A percentile compares a stretch with the other conserved stretches of the same genome.
Conservation (phyloP, 1,140 invertebrate genomes). For the Berghia stephanieae region DNA sequence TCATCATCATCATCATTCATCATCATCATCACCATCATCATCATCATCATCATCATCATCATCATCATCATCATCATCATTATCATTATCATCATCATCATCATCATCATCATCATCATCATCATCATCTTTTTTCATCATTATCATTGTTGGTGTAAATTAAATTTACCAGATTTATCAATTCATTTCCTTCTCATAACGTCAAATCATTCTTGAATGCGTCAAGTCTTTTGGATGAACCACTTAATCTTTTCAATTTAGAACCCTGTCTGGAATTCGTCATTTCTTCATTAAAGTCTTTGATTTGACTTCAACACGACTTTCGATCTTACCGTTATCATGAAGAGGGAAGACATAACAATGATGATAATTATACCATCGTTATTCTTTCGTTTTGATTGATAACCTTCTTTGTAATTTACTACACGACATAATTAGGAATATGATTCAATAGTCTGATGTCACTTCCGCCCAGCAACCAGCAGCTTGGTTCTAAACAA, state of each 20-base stretch:
- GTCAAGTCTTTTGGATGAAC: not conserved
- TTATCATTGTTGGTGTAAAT: not conserved
- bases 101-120: not conserved
- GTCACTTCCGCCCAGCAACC: too few species aligned
- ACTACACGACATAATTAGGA: too few species aligned
- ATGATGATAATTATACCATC: too few species aligned
- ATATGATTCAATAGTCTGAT: too few species aligned
- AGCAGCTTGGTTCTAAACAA: too few species aligned
- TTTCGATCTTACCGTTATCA: too few species aligned
- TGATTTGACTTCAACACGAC: too few species aligned
- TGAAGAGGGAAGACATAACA: too few species aligned
- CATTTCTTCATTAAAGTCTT: too few species aligned
- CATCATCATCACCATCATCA: not conserved
- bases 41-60: not conserved
- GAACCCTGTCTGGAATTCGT: not conserved
- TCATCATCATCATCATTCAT: not conserved
- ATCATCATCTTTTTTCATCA: not conserved
- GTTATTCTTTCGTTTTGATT: too few species aligned
- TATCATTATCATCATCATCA: slow-evolving; percentile 1
- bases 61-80: not conserved
- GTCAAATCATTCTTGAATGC: not conserved
- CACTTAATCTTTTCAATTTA: slow-evolving; percentile 14
- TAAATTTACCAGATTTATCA: not conserved
- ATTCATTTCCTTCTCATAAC: not conserved
- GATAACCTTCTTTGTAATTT: too few species aligned